phyloP scores from a whole-genome alignment of 1,140 invertebrate species.

The Rhopalosiphum maidis region DNA sequence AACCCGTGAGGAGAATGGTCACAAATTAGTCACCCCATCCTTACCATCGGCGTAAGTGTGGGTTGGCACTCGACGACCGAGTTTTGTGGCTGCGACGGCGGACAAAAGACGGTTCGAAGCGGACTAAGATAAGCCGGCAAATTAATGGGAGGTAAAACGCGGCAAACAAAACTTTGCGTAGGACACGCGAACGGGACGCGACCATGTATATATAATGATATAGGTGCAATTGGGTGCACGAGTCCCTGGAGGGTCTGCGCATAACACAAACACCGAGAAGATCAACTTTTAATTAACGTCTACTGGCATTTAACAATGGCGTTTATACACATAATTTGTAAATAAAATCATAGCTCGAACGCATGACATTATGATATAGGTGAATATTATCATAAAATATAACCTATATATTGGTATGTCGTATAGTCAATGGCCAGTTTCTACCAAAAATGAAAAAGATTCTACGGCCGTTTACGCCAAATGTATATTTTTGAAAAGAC shows the following conservation, averaged over 20 bases:
- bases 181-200: not conserved
- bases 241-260: not conserved
- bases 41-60: not conserved
- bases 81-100: not conserved
- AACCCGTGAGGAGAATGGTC: not conserved
- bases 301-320: not conserved
- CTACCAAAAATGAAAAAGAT: too few species aligned
- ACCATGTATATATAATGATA: not conserved
- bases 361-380: not conserved
- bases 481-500: too few species aligned
- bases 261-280: not conserved
- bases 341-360: not conserved
- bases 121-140: constrained; percentile 7
- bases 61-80: constrained; percentile 5
- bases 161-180: constrained; percentile 22
- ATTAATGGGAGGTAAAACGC: constrained; percentile 35
- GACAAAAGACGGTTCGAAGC: constrained; percentile 27
- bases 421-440: not conserved
- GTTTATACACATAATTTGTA: not conserved
- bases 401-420: not conserved
- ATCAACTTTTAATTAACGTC: constrained; percentile 39
- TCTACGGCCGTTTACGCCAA: too few species aligned
- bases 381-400: not conserved
- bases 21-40: not conserved
- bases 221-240: not conserved